Evolutionary conservation across 2,888 invertebrate species (phyloP).

Genomic region (Megaustenia siamemsis): DNA sequence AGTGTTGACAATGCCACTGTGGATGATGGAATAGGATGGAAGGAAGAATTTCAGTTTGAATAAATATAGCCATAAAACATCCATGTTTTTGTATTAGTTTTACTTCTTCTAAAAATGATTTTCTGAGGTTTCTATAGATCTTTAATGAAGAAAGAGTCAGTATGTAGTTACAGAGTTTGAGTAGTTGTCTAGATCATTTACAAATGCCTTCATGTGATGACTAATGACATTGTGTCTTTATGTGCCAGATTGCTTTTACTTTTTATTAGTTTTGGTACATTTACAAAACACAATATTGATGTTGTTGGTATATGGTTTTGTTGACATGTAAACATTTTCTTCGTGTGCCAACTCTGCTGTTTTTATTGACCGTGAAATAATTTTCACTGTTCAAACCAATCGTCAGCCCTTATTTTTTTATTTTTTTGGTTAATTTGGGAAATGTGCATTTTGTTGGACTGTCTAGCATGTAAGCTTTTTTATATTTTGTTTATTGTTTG

Average conservation of each 20-base stretch:
- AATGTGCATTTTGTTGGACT: neutral
- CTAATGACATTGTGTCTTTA: neutral
- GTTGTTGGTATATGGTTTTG: neutral
- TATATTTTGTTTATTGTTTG: neutral
- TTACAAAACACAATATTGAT: neutral
- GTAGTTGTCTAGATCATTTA: too few relatives aligned
- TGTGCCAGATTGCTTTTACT: neutral
- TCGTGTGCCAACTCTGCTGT: neutral
- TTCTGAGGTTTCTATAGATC: too few relatives aligned
- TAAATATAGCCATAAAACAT: too few relatives aligned
- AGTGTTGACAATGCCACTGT: too few relatives aligned
- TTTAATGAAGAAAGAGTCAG: too few relatives aligned
- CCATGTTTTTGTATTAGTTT: too few relatives aligned
- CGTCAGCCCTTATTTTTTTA: neutral
- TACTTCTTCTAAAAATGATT: too few relatives aligned
- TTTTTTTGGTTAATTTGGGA: neutral
- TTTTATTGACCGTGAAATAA: neutral
- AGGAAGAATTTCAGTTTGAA: too few relatives aligned
- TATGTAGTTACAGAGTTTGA: too few relatives aligned
- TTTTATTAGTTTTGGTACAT: neutral
- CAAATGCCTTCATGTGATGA: too few relatives aligned
- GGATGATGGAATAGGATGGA: too few relatives aligned
- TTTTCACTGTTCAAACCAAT: neutral
- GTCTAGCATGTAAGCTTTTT: neutral
- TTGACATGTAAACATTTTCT: neutral